Evolutionary conservation across 2,888 invertebrate genomes (phyloP).

Genomic region (Trachelus troglodyta): DNA sequence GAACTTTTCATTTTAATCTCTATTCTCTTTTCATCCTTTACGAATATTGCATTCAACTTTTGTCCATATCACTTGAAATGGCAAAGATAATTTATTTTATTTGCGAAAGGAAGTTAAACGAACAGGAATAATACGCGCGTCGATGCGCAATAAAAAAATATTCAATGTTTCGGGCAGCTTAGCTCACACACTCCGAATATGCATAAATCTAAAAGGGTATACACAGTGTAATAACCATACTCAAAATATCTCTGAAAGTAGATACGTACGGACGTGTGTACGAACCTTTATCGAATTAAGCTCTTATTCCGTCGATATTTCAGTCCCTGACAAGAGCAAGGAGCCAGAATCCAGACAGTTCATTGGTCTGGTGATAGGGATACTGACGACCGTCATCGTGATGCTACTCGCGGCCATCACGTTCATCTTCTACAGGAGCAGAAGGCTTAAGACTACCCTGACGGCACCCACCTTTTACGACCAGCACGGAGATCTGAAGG

Average conservation of each 20-base stretch:
- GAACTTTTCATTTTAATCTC: no score
- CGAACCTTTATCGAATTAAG: not conserved
- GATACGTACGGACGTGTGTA: not conserved
- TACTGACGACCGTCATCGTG: slow-evolving; percentile 78
- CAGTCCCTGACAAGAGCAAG: slow-evolving; percentile 69
- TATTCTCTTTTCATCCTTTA: no score
- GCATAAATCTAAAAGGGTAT: no score
- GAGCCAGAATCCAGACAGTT: slow-evolving; percentile 72
- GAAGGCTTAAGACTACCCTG: slow-evolving; percentile 68
- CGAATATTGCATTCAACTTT: no score
- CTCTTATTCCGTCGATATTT: not conserved
- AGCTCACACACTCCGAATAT: no score
- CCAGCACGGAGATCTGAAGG: slow-evolving; percentile 60
- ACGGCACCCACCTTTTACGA: slow-evolving; percentile 56
- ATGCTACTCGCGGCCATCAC: slow-evolving; percentile 77
- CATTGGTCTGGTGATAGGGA: slow-evolving; percentile 77
- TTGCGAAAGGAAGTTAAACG: no score
- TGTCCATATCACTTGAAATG: no score
- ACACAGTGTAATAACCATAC: no score
- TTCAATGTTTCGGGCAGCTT: no score
- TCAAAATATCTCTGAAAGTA: not conserved
- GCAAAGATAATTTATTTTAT: no score
- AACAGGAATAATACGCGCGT: no score
- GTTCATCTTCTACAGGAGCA: slow-evolving; percentile 77
- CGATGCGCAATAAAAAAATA: no score